Evolutionary conservation across 2,888 invertebrate genomes (phyloP).

Genomic region (Liposcelis brunnea): DNA sequence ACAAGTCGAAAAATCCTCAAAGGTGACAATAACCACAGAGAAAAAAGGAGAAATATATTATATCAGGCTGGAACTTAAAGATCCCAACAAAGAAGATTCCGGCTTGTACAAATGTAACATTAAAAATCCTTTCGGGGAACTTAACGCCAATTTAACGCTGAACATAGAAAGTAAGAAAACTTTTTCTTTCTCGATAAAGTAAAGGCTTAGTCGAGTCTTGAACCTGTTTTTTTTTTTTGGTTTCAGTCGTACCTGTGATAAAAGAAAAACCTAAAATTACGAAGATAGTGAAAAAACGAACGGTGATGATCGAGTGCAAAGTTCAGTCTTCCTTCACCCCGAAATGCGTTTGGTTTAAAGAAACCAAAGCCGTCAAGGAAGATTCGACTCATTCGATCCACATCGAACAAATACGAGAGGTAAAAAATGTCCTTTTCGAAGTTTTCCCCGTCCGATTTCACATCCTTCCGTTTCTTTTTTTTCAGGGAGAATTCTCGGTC

Average conservation of each 20-base stretch:
- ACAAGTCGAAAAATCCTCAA: conserved; percentile 62
- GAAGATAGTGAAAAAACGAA: conserved; percentile 79
- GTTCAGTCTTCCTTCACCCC: conserved; percentile 89
- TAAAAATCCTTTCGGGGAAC: conserved; percentile 88
- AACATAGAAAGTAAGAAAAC: conserved; percentile 84
- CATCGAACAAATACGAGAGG: conserved; percentile 63
- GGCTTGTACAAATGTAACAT: conserved; percentile 97
- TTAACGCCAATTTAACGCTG: conserved; percentile 90
- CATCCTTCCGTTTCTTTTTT: conserved; percentile 12
- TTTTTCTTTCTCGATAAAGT: too few species aligned
- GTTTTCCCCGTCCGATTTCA: not conserved
- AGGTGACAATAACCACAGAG: conserved; percentile 51
- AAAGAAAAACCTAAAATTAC: conserved; percentile 84
- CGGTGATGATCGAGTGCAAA: conserved; percentile 83
- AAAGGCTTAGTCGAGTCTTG: conserved; percentile 4
- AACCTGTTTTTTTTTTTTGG: conserved; percentile 11
- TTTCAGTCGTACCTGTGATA: conserved; percentile 74
- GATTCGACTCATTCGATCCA: conserved; percentile 58
- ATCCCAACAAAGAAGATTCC: conserved; percentile 88
- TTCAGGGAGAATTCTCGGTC: conserved; percentile 71
- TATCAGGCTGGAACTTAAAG: conserved; percentile 71
- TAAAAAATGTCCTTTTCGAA: conserved; percentile 22
- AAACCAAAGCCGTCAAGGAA: conserved; percentile 57
- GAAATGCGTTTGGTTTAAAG: conserved; percentile 86
- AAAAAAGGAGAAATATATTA: conserved; percentile 71